Percentiles rank a stretch among this genome's conserved stretches.
phyloP scores from a whole-genome alignment of 2,888 invertebrate genomes.

The Autographa pulchrina region DNA sequence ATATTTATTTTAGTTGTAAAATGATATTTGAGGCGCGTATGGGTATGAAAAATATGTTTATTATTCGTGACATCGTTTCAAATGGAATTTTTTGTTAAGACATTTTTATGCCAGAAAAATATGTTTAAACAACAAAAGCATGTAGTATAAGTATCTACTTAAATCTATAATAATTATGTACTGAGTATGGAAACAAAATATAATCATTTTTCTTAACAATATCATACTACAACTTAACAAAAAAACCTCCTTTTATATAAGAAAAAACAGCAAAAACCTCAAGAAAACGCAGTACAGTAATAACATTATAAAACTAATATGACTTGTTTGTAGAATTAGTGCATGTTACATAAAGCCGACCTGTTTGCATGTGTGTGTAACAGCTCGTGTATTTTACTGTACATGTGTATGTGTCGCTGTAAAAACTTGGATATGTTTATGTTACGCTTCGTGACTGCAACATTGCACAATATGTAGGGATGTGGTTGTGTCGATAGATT shows the following conservation, averaged over 20 bases:
- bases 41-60: conserved; percentile 32
- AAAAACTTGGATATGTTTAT: conserved; percentile 67
- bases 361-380: conserved; percentile 24
- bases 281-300: conserved; percentile 5
- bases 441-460: conserved; percentile 74
- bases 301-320: conserved; percentile 43
- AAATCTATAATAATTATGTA: no score
- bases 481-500: conserved; percentile 48
- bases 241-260: neutral
- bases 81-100: neutral
- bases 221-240: neutral
- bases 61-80: neutral
- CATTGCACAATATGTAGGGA: conserved; percentile 77
- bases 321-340: conserved; percentile 52
- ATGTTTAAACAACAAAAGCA: neutral
- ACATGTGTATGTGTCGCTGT: conserved; percentile 47
- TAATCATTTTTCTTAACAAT: neutral
- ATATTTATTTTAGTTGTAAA: conserved; percentile 54
- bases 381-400: conserved; percentile 18
- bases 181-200: no score
- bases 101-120: neutral
- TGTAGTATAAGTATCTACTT: neutral
- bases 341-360: conserved; percentile 59
- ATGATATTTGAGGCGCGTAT: conserved; percentile 44
- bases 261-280: neutral